Percentiles rank a stretch among this genome's conserved stretches.
Evolutionary conservation across 2,888 invertebrate species (phyloP).

Genomic region (Nephrocerus scutellatus): DNA sequence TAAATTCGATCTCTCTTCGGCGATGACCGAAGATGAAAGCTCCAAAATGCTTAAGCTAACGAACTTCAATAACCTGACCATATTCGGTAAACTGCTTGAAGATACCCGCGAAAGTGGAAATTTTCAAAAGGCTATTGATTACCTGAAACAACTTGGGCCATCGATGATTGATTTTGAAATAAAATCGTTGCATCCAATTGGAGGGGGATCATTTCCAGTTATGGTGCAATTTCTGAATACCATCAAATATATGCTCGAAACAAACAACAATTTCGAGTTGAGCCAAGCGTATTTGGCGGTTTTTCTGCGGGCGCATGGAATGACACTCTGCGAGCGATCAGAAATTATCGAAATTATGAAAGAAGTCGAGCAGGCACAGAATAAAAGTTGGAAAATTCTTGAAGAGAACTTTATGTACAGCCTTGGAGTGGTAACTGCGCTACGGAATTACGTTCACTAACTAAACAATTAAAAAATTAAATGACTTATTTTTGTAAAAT

Average conservation of each 20-base stretch:
- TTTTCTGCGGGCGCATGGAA: constrained; percentile 75
- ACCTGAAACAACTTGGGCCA: constrained; percentile 58
- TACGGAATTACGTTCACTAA: constrained; percentile 54
- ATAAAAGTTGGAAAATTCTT: constrained; percentile 59
- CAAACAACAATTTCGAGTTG: constrained; percentile 79
- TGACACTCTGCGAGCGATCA: constrained; percentile 52
- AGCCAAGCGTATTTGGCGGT: constrained; percentile 82
- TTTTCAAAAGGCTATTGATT: constrained; percentile 54
- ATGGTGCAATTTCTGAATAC: constrained; percentile 74
- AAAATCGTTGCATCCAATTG: constrained; percentile 66
- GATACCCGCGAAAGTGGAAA: constrained; percentile 43
- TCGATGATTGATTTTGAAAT: constrained; percentile 84
- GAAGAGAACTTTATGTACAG: constrained; percentile 66
- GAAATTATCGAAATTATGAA: constrained; percentile 53
- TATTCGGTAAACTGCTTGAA: constrained; percentile 60
- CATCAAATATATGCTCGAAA: constrained; percentile 62
- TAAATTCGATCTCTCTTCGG: constrained; percentile 65
- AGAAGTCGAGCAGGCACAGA: constrained; percentile 55
- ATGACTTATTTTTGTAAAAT: too few relatives aligned
- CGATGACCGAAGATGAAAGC: constrained; percentile 34
- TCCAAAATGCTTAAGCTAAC: constrained; percentile 55
- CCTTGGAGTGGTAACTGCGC: constrained; percentile 66
- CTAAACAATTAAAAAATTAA: neutral
- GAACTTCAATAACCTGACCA: constrained; percentile 59
- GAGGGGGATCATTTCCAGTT: constrained; percentile 62